These are phyloP conservation scores for Diplolepis rosae DNA, from an alignment of 2,888 invertebrate species.

Conservation along the genomic window DNA sequence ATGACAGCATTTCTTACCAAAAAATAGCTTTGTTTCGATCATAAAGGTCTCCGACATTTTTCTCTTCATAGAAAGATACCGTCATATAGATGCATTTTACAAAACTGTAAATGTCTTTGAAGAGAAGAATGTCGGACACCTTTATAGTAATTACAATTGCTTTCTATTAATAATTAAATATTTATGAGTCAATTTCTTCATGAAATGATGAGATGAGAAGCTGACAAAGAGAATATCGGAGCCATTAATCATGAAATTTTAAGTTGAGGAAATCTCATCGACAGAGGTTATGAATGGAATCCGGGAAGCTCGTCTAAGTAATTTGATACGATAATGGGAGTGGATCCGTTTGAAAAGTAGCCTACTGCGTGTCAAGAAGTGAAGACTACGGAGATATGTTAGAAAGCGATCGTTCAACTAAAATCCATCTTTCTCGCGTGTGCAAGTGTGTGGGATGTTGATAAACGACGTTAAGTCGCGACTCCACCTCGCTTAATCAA, in stretches of 20 bases:
- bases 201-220: too few relatives aligned
- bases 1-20: too few relatives aligned
- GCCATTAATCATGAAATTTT: background rate
- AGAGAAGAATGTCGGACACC: too few relatives aligned
- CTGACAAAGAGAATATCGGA: background rate
- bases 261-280: background rate
- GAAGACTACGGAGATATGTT: background rate
- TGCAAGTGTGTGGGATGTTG: constrained; percentile 37
- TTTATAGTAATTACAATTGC: too few relatives aligned
- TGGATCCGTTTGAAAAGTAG: constrained; percentile 36
- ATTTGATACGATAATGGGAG: constrained; percentile 37
- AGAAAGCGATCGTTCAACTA: constrained; percentile 28
- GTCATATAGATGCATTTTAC: too few relatives aligned
- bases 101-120: too few relatives aligned
- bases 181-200: too few relatives aligned
- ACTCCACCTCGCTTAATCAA: constrained; percentile 38
- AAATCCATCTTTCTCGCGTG: constrained; percentile 23
- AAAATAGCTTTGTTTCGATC: too few relatives aligned
- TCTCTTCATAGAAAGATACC: too few relatives aligned
- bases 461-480: constrained; percentile 37
- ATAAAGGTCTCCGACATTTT: too few relatives aligned
- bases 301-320: constrained; percentile 18
- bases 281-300: background rate
- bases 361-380: constrained; percentile 11
- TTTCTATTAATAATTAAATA: too few relatives aligned